phyloP scores from a whole-genome alignment of 2,888 invertebrate genomes.

The Drosophila paucipuncta region DNA sequence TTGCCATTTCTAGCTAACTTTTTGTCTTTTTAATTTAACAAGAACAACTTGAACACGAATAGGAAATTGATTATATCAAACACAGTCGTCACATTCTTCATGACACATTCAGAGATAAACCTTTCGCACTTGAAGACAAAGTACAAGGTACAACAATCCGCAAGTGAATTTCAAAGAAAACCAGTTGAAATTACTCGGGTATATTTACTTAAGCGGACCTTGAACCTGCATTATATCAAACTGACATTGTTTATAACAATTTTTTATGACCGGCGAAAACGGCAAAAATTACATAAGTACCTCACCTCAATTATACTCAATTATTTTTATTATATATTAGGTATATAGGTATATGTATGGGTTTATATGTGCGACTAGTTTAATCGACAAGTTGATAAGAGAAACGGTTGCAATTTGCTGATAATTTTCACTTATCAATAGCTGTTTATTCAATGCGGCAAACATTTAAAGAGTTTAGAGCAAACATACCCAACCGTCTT shows the following conservation, averaged over 20 bases:
- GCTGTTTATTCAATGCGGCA: constrained; percentile 52
- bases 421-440: constrained; percentile 54
- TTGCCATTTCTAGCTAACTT: background rate
- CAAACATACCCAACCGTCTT: constrained; percentile 25
- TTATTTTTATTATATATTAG: constrained; percentile 44
- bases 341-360: constrained; percentile 13
- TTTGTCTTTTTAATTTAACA: constrained; percentile 6
- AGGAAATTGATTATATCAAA: constrained; percentile 4
- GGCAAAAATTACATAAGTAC: constrained; percentile 40
- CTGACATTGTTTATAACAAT: constrained; percentile 18
- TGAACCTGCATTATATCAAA: constrained; percentile 52
- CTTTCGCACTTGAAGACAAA: constrained; percentile 28
- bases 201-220: constrained; percentile 42
- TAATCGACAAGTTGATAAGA: constrained; percentile 62
- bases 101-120: constrained; percentile 37
- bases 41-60: background rate
- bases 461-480: constrained; percentile 34
- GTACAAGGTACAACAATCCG: constrained; percentile 62
- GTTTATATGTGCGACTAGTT: constrained; percentile 32
- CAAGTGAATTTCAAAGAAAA: constrained; percentile 48
- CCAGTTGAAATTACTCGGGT: constrained; percentile 45
- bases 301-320: constrained; percentile 38
- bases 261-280: constrained; percentile 25
- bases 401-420: constrained; percentile 48
- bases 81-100: constrained; percentile 18